A percentile compares a stretch with the other conserved stretches of the same genome.
phyloP scores from a whole-genome alignment of 2,113 vertebrate species.

The Alligator sinensis region DNA sequence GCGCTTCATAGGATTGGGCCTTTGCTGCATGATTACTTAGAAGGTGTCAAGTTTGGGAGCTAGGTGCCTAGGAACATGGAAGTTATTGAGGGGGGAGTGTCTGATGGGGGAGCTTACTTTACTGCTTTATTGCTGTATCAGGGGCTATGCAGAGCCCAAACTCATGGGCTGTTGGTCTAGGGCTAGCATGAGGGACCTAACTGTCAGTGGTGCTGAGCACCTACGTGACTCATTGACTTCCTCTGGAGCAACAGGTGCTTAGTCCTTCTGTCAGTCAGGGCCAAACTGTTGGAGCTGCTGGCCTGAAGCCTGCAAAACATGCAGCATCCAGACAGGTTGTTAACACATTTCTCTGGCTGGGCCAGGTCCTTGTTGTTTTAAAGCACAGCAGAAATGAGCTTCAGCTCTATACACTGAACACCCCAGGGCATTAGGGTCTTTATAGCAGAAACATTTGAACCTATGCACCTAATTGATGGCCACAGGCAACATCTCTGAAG shows the following conservation, averaged over 20 bases:
- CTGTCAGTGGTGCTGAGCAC: neutral
- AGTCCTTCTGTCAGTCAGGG: neutral
- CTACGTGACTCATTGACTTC: neutral
- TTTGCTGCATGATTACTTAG: too few species aligned
- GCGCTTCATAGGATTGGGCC: too few species aligned
- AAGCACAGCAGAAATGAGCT: neutral
- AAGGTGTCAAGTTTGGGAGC: too few species aligned
- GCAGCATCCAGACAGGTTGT: too few species aligned
- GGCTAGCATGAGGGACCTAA: neutral
- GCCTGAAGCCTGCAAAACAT: neutral
- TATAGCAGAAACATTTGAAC: neutral
- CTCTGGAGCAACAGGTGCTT: neutral
- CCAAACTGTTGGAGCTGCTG: neutral
- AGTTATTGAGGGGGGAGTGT: too few species aligned
- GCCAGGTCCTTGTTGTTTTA: too few species aligned
- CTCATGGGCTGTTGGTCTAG: neutral
- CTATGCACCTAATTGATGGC: neutral
- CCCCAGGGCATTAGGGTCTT: neutral
- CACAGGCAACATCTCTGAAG: neutral
- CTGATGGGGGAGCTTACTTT: too few species aligned
- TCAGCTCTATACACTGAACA: neutral
- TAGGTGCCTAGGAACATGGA: too few species aligned
- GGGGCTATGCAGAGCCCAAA: neutral
- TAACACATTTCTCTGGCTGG: too few species aligned
- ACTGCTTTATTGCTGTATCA: neutral